phyloP scores from a whole-genome alignment of 2,113 vertebrate genomes.

The Chrysochloris asiatica region DNA sequence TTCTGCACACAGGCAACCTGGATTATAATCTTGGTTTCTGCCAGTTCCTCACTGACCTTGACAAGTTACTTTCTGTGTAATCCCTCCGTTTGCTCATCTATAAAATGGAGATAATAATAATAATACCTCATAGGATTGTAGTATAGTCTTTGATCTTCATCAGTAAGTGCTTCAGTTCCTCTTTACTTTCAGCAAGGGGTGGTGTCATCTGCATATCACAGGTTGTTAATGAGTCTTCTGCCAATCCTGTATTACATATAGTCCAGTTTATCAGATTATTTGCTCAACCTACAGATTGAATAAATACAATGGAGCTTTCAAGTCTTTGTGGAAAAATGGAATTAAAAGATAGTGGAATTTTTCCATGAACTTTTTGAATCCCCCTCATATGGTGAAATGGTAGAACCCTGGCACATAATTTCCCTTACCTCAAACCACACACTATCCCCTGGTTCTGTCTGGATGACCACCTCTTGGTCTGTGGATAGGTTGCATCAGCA shows the following conservation, averaged over 20 bases:
- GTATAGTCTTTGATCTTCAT: not conserved
- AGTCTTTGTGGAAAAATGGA: no score
- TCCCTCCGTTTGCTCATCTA: no score
- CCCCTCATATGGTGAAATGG: not conserved
- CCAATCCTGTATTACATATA: not conserved
- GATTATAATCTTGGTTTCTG: no score
- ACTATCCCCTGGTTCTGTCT: not conserved
- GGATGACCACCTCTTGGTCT: not conserved
- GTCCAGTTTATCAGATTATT: not conserved
- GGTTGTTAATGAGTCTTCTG: not conserved
- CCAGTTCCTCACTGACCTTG: no score
- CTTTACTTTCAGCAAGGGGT: not conserved
- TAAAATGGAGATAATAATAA: no score
- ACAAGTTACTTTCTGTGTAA: no score
- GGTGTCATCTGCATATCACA: not conserved
- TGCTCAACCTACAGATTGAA: not conserved
- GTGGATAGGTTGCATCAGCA: not conserved
- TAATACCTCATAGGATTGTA: no score
- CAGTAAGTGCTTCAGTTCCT: not conserved
- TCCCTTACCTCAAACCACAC: not conserved
- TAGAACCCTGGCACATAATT: not conserved
- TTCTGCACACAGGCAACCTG: no score
- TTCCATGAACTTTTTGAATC: no score
- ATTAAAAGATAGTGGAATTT: no score
- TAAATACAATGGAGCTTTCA: not conserved